Base-by-base conservation (phyloP, 2,797 vertebrate genomes). In the Synanceia verrucosa region DNA sequence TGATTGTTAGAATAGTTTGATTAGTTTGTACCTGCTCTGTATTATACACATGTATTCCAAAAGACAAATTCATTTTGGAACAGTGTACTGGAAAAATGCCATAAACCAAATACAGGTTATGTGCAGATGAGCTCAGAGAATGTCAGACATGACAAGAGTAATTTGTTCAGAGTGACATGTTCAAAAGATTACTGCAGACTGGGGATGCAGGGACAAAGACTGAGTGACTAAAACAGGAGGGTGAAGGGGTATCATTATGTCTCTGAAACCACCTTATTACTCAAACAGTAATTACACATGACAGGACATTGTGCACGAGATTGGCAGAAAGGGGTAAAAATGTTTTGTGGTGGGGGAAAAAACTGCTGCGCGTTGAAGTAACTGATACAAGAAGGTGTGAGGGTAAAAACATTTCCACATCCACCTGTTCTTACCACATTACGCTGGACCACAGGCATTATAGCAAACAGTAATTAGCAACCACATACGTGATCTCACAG, bases 81-180 rank as follows among this genome's bases (percentile, higher is more conserved):
- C n/a, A 23, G 26, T 53, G 51, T 7, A 21, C 19, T 12, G n/a
- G 1, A 60, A 46, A 60, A 52, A 68, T 24, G 52, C 24, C 48
- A 68, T n/a, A n/a, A n/a, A 26, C 57, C 24, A 44, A 69, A 65
- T 21, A 56, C 48, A 31, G 34, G 65, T 55, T 80, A 4, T 55
- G 58, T 43, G 41, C 78, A 79, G 77, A 72, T 46, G 78, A 70
- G 72, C 67, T 71, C 29, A 23, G 58, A 70, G 70, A 57, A 83
- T 67, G 70, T 66, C 28, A 28, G 44, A 81, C 85, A 81, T 29
- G 70, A 74, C n/a, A n/a, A 50, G 57, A 82, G 79, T 74, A 76
- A 90, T 91, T 90, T 89, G 79, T 79, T 85, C 63, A 53, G 62
- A 58, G 55, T 18, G 65, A 83, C 70, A 71, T 83, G 80, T 61